A percentile compares a stretch with the other conserved stretches of the same genome.
phyloP scores from a whole-genome alignment of 1,140 invertebrate genomes.

The Drosophila grimshawi region DNA sequence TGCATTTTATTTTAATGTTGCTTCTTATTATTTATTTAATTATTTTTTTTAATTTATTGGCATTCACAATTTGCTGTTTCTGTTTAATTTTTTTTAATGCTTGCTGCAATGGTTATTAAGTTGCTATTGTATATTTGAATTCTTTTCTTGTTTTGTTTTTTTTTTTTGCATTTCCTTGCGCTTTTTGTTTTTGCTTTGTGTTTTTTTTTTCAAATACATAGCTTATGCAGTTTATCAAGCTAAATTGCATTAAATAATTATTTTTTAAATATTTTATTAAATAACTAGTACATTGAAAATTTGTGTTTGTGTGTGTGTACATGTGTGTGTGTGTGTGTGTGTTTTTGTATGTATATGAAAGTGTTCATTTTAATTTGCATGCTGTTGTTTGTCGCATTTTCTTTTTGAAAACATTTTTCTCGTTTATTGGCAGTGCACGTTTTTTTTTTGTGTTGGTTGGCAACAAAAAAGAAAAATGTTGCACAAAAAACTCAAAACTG shows the following conservation, averaged over 20 bases:
- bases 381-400: slow-evolving; percentile 13
- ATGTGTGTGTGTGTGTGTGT: slow-evolving; percentile 22
- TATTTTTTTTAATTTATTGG: neutral
- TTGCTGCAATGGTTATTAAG: slow-evolving; percentile 7
- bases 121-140: neutral
- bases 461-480: slow-evolving; percentile 13
- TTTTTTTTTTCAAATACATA: slow-evolving; percentile 36
- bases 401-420: slow-evolving; percentile 35
- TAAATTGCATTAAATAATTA: slow-evolving; percentile 67
- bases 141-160: slow-evolving; percentile 27
- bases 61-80: slow-evolving; percentile 25
- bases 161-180: slow-evolving; percentile 27
- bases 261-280: slow-evolving; percentile 63
- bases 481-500: slow-evolving; percentile 38
- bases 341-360: slow-evolving; percentile 7
- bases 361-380: slow-evolving; percentile 49
- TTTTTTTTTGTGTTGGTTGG: slow-evolving; percentile 36
- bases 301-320: slow-evolving; percentile 18
- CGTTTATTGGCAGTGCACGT: slow-evolving; percentile 75
- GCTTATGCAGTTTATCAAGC: slow-evolving; percentile 46
- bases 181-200: neutral
- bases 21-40: neutral
- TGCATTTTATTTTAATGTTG: neutral
- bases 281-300: slow-evolving; percentile 64
- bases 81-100: slow-evolving; percentile 8